phyloP scores from a whole-genome alignment of 2,888 invertebrate genomes.

The Eucera pruinosa region DNA sequence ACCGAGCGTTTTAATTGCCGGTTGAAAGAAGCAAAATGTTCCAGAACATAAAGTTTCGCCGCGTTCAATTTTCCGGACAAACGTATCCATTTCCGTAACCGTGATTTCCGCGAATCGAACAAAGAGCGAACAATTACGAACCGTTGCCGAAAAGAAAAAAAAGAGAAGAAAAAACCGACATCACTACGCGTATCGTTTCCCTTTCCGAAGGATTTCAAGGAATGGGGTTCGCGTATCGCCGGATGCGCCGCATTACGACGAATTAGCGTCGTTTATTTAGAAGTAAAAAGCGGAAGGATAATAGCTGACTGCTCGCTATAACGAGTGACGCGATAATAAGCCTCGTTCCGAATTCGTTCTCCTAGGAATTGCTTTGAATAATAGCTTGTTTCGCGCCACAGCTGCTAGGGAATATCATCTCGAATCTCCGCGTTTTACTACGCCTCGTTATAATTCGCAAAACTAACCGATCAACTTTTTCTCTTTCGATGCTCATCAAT shows the following conservation, averaged over 20 bases:
- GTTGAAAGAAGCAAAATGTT: too few relatives aligned
- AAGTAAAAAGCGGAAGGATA: slow-evolving; percentile 76
- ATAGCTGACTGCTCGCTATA: slow-evolving; percentile 67
- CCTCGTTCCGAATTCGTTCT: slow-evolving; percentile 39
- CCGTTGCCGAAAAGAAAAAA: not conserved
- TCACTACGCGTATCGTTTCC: slow-evolving; percentile 9
- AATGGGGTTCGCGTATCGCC: slow-evolving; percentile 61
- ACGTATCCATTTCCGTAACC: not conserved
- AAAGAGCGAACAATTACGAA: not conserved
- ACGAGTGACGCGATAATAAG: slow-evolving; percentile 71
- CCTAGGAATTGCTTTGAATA: slow-evolving; percentile 17
- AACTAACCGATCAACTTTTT: not conserved
- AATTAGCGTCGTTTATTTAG: slow-evolving; percentile 80
- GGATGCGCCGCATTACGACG: slow-evolving; percentile 78
- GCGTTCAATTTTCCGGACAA: too few relatives aligned
- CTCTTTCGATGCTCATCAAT: not conserved
- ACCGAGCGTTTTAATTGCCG: too few relatives aligned
- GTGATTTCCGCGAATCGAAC: not conserved
- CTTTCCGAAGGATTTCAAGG: slow-evolving; percentile 51
- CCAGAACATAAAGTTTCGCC: too few relatives aligned
- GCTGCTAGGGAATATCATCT: not conserved
- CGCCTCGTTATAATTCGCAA: not conserved
- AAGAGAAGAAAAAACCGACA: not conserved
- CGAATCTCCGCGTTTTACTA: not conserved
- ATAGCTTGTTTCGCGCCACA: not conserved